These are phyloP conservation scores for Corvus cornix DNA, from an alignment of 2,113 vertebrate species.

Conservation along the genomic window DNA sequence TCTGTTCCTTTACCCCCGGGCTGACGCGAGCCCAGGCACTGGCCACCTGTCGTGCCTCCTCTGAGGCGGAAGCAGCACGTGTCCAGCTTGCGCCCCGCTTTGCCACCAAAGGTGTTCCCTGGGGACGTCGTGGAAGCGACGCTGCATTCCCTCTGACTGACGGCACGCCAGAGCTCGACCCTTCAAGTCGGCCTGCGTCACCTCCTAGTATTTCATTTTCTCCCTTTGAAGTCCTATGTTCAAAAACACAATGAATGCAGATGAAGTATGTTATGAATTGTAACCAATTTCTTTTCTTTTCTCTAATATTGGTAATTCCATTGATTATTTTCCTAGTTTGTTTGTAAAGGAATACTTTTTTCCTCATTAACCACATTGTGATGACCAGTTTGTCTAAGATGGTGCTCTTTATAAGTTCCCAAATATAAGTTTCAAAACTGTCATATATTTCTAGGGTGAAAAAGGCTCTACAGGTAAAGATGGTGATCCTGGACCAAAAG, in stretches of 20 bases:
- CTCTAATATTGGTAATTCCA: background rate
- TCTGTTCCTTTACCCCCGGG: too few relatives aligned
- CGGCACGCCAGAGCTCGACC: too few relatives aligned
- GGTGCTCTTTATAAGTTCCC: background rate
- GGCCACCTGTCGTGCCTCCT: too few relatives aligned
- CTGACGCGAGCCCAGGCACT: too few relatives aligned
- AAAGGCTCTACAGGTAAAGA: conserved; percentile 79
- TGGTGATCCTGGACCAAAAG: conserved; percentile 76
- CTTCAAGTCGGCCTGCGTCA: too few relatives aligned
- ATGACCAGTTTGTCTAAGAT: background rate
- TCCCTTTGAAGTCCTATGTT: background rate
- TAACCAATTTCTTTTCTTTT: background rate
- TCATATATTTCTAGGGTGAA: conserved; percentile 78
- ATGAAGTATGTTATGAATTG: background rate
- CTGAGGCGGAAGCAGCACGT: too few relatives aligned
- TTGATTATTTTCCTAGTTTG: background rate
- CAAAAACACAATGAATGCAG: background rate
- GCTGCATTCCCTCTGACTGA: too few relatives aligned
- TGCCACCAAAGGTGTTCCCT: too few relatives aligned
- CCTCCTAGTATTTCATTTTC: background rate
- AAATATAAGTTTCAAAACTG: background rate
- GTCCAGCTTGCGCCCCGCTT: too few relatives aligned
- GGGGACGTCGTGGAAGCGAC: too few relatives aligned
- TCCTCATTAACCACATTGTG: background rate
- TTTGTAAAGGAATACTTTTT: background rate